A percentile compares a stretch with the other conserved stretches of the same genome.
Evolutionary conservation across 2,888 invertebrate species (phyloP).

Genomic region (Drosophila mayaguana): DNA sequence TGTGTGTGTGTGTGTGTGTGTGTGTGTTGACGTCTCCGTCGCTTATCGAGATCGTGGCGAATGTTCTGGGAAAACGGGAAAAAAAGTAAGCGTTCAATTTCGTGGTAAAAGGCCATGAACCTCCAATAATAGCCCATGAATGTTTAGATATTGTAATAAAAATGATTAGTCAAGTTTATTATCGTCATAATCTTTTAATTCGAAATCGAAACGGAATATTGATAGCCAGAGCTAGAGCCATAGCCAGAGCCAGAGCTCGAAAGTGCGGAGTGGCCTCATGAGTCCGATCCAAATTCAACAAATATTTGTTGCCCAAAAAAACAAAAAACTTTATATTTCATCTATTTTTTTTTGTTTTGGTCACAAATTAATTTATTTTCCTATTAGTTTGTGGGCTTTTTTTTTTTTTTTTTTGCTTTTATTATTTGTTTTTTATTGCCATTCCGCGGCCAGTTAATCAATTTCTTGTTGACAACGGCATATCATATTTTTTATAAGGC

Average conservation of each 20-base stretch:
- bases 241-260: not conserved
- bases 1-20: not conserved
- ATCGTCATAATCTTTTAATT: constrained; percentile 81
- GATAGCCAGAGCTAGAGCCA: constrained; percentile 38
- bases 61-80: constrained; percentile 62
- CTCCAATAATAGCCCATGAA: constrained; percentile 37
- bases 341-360: constrained; percentile 23
- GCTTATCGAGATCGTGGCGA: constrained; percentile 55
- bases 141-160: constrained; percentile 68
- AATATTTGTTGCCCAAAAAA: constrained; percentile 58
- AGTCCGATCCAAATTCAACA: constrained; percentile 54
- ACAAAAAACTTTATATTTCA: constrained; percentile 25
- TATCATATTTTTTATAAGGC: constrained; percentile 77
- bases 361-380: constrained; percentile 42
- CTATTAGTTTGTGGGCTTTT: constrained; percentile 23
- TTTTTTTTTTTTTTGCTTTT: constrained; percentile 40
- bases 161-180: constrained; percentile 81
- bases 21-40: constrained; percentile 10
- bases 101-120: constrained; percentile 63
- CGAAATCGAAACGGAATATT: constrained; percentile 76
- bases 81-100: constrained; percentile 47
- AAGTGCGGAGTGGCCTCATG: not conserved
- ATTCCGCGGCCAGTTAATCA: constrained; percentile 60
- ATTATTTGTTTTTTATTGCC: constrained; percentile 11
- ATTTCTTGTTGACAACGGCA: constrained; percentile 75